Evolutionary conservation across 1,140 invertebrate genomes (phyloP).

Genomic region (Zaprionus taronus): DNA sequence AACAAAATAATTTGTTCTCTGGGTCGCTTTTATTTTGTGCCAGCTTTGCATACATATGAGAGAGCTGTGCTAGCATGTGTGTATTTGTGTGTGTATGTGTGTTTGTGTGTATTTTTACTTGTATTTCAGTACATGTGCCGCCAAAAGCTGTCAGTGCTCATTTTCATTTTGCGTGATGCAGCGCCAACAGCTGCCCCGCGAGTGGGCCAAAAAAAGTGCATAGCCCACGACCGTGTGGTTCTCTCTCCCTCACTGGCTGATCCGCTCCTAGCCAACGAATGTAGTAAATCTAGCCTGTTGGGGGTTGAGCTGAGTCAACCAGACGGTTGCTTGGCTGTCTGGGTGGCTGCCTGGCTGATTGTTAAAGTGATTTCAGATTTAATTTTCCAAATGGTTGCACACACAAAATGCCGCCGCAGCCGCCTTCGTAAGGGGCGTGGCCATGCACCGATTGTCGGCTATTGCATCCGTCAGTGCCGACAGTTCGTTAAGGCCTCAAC

Average conservation of each 20-base stretch:
- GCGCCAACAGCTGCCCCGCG: slow-evolving; percentile 40
- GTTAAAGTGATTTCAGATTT: slow-evolving; percentile 65
- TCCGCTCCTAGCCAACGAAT: neutral
- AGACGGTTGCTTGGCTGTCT: neutral
- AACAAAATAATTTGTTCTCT: slow-evolving; percentile 38
- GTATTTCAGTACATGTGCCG: slow-evolving; percentile 22
- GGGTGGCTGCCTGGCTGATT: slow-evolving; percentile 31
- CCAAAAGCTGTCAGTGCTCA: slow-evolving; percentile 41
- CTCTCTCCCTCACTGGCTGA: neutral
- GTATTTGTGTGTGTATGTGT: neutral
- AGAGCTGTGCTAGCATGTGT: neutral
- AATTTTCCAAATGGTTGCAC: slow-evolving; percentile 74
- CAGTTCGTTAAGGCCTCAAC: slow-evolving; percentile 8
- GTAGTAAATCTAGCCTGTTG: neutral
- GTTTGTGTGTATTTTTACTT: neutral
- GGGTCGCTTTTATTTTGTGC: neutral
- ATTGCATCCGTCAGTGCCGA: slow-evolving; percentile 14
- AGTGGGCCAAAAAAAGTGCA: slow-evolving; percentile 34
- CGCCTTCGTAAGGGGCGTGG: slow-evolving; percentile 16
- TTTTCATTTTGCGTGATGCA: slow-evolving; percentile 45
- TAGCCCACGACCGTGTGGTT: neutral
- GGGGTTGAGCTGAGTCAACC: slow-evolving; percentile 39
- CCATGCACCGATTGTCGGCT: slow-evolving; percentile 23
- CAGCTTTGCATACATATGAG: neutral
- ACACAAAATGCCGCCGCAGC: slow-evolving; percentile 57